A percentile compares a stretch with the other conserved stretches of the same genome.
These are phyloP conservation scores for Andrena flavipes DNA, from an alignment of 2,888 invertebrate species.

Conservation along the genomic window DNA sequence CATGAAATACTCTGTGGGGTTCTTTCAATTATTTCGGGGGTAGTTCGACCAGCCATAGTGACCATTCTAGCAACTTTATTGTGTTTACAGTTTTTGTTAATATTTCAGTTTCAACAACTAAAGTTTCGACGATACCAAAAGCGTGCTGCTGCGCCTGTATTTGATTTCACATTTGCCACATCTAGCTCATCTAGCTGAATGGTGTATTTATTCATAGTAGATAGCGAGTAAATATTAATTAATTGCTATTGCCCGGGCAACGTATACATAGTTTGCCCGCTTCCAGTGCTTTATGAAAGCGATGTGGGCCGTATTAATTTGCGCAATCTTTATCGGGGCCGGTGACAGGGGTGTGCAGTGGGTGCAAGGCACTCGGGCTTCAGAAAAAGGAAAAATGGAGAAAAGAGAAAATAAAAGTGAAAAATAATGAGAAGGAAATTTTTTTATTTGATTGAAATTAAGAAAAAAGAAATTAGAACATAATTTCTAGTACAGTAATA, in stretches of 20 bases:
- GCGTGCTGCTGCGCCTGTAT: slow-evolving; percentile 16
- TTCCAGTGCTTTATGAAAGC: slow-evolving; percentile 58
- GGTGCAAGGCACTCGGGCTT: no score
- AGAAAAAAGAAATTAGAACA: no score
- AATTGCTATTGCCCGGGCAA: slow-evolving; percentile 44
- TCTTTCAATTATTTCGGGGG: no score
- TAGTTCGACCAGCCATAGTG: not conserved
- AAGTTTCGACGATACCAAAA: slow-evolving; percentile 10
- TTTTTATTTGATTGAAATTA: no score
- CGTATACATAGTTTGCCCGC: slow-evolving; percentile 8
- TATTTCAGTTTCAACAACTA: not conserved
- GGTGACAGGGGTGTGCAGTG: no score
- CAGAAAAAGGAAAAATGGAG: no score
- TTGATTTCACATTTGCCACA: slow-evolving; percentile 33
- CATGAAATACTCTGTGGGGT: no score
- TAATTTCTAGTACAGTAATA: no score
- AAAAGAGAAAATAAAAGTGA: no score
- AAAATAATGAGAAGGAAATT: no score
- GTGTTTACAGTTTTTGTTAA: not conserved
- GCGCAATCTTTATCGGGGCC: slow-evolving; percentile 9
- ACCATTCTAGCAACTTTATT: not conserved
- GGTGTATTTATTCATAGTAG: slow-evolving; percentile 46
- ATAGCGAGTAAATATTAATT: slow-evolving; percentile 69
- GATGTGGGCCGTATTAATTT: slow-evolving; percentile 53
- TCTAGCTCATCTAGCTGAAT: not conserved